Evolutionary conservation across 1,140 invertebrate genomes (phyloP), one percentile per base, ranked within the genome.

Genomic region (Apis dorsata): DNA sequence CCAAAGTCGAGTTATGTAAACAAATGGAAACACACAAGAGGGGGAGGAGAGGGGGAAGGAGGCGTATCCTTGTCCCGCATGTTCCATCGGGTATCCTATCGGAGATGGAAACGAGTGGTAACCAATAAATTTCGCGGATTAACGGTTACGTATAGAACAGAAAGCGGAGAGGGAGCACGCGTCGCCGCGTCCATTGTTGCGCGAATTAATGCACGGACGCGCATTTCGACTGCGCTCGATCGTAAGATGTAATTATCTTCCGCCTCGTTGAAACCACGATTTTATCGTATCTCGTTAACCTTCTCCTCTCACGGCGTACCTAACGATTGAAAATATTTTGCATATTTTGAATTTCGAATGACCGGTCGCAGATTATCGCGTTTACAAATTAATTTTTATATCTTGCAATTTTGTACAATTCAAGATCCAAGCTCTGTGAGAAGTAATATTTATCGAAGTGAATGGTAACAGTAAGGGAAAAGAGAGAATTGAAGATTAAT

Each of bases 201-300:
- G 69, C 76, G 60, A 74, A 87, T 81, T 73, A 75, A 84, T 70
- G 51, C 44, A 75, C 74, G 51, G 28, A 21, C 49, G 49, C 53
- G 51, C 72, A 65, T 72, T 71, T 51, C 66, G 49, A 15, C 68
- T 79, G 44, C 68, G 34, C 57, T 81, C 77, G 51, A 70, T 86
- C 70, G 72, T 65, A 75, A 86, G 77, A 79, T 79, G 74, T 68
- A 87, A 88, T 88, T 87, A 87, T 51, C n/a, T 53, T 63, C 65
- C 44, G 57, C 63, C 49, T 80, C 72, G 62, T 76, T 68, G 69
- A 28, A 49, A 57, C 24, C 34, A 15, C 60, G 75, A 79, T 80
- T 78, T 15, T 12, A 34, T 28, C 15, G 15, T 24, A 34, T 34
- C 3, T 34, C 28, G 28, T 2, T 2, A 34, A 34, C 28, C 28